phyloP scores from a whole-genome alignment of 2,888 invertebrate species.

The Drosophila mimetica region DNA sequence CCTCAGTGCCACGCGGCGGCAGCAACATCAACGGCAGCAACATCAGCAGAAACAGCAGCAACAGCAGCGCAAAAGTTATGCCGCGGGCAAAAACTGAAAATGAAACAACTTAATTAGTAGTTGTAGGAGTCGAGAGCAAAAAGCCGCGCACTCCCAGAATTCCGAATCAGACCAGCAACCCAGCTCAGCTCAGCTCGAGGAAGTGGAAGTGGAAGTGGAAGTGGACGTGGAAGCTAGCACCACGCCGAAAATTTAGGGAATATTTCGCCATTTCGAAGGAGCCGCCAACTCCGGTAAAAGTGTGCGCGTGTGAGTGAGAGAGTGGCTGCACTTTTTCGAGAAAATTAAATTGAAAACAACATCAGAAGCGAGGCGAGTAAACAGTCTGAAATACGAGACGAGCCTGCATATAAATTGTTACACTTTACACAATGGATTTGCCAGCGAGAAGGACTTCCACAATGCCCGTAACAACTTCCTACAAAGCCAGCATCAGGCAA shows the following conservation, averaged over 20 bases:
- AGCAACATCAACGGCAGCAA: constrained; percentile 39
- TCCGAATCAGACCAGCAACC: constrained; percentile 14
- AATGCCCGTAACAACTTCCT: constrained; percentile 67
- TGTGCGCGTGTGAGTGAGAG: constrained; percentile 35
- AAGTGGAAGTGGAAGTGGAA: constrained; percentile 36
- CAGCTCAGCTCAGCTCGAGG: constrained; percentile 21
- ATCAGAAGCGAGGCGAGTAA: constrained; percentile 49
- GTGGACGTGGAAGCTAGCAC: constrained; percentile 5
- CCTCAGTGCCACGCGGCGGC: constrained; percentile 60
- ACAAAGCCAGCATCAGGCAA: constrained; percentile 21
- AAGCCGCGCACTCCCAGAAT: constrained; percentile 38
- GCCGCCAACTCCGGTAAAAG: constrained; percentile 15
- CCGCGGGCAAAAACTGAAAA: constrained; percentile 72
- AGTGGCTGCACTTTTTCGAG: constrained; percentile 49
- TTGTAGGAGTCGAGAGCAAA: constrained; percentile 57
- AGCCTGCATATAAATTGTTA: constrained; percentile 53
- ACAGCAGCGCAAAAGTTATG: constrained; percentile 66
- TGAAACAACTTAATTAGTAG: constrained; percentile 80
- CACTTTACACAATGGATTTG: constrained; percentile 73
- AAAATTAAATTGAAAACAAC: constrained; percentile 77
- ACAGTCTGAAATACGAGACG: constrained; percentile 36
- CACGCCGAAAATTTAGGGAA: constrained; percentile 63
- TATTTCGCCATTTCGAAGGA: constrained; percentile 63
- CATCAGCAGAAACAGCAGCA: constrained; percentile 27
- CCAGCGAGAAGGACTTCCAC: constrained; percentile 66